Conservation (phyloP, 1,140 invertebrate genomes). For the Saccostrea glomerata region DNA sequence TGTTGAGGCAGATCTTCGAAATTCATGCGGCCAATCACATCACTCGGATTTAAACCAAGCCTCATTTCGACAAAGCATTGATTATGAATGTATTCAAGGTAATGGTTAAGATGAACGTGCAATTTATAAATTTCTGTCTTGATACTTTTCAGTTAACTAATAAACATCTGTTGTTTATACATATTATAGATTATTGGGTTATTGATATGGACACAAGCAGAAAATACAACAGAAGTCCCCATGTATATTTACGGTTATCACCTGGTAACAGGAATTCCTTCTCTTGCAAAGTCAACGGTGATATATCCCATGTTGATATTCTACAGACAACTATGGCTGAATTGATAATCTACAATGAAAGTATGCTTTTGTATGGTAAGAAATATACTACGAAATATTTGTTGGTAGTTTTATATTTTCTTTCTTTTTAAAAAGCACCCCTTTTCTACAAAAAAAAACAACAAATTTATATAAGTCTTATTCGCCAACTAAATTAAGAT, state of each 20-base stretch:
- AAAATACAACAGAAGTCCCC: background rate
- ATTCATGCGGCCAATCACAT: background rate
- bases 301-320: background rate
- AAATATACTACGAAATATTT: background rate
- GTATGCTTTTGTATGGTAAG: background rate
- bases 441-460: background rate
- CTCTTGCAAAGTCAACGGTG: background rate
- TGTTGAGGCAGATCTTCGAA: background rate
- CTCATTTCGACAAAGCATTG: conserved; percentile 1
- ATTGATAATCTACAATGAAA: background rate
- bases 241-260: background rate
- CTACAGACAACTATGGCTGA: background rate
- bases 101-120: background rate
- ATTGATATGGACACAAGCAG: background rate
- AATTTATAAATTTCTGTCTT: background rate
- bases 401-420: background rate
- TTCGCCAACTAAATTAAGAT: no score
- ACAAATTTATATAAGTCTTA: background rate
- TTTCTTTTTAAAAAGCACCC: background rate
- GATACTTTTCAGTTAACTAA: background rate
- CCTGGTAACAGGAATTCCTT: background rate
- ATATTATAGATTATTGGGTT: background rate
- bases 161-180: background rate
- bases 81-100: conserved; percentile 27
- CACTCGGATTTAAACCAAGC: background rate